These are phyloP conservation scores for Calliopsis andreniformis DNA, from an alignment of 1,140 invertebrate species.

Conservation along the genomic window DNA sequence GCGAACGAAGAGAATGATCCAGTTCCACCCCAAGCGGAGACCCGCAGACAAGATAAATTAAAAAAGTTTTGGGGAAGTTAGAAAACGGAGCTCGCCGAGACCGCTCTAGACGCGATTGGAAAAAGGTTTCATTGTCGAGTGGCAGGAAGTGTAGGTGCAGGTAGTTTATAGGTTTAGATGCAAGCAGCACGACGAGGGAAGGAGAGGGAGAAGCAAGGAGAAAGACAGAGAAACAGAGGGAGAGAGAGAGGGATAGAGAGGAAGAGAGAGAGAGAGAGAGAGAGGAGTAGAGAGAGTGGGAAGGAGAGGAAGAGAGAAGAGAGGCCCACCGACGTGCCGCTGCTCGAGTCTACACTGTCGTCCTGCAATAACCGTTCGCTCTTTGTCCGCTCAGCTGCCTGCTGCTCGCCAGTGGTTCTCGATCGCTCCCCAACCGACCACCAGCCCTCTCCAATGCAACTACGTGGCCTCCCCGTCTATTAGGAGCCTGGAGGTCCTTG, in stretches of 20 bases:
- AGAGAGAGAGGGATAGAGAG: slow-evolving; percentile 9
- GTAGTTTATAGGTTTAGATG: slow-evolving; percentile 60
- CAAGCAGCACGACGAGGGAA: slow-evolving; percentile 30
- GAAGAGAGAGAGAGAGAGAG: slow-evolving; percentile 1
- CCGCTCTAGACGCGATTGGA: slow-evolving; percentile 48
- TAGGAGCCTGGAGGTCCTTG: not conserved
- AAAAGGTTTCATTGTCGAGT: slow-evolving; percentile 52
- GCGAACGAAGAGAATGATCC: not conserved
- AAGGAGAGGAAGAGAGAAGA: slow-evolving; percentile 53
- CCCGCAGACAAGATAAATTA: slow-evolving; percentile 19
- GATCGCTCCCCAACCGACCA: slow-evolving; percentile 10
- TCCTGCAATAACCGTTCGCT: slow-evolving; percentile 78
- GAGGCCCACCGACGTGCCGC: slow-evolving; percentile 56
- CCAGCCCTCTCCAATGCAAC: slow-evolving; percentile 27
- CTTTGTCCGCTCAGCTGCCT: slow-evolving; percentile 80
- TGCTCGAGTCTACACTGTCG: slow-evolving; percentile 69
- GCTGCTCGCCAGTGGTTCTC: slow-evolving; percentile 74
- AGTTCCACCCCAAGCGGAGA: not conserved
- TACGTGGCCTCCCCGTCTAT: not conserved
- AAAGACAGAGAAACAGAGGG: not conserved
- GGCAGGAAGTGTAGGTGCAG: slow-evolving; percentile 52
- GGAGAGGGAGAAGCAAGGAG: slow-evolving; percentile 1
- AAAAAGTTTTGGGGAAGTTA: slow-evolving; percentile 36
- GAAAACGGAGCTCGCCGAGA: slow-evolving; percentile 7
- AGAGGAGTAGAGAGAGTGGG: slow-evolving; percentile 3